Evolutionary conservation across 2,888 invertebrate genomes (phyloP), one percentile per base, ranked within the genome.

Genomic region (Sinodicranocentrus sp.): DNA sequence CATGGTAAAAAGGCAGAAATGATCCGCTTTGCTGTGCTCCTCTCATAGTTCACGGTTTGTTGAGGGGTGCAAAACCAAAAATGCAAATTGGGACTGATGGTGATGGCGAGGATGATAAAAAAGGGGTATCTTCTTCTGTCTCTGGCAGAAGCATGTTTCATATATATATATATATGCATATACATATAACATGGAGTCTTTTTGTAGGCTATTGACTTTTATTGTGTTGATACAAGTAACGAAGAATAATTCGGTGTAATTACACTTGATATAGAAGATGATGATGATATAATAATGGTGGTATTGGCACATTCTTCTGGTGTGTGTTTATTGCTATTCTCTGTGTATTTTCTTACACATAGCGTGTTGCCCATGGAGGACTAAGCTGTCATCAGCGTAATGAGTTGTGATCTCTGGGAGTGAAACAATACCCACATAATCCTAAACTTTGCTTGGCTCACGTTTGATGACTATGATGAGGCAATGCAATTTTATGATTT

Each of bases 361-460:
- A 15, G 48, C 48, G 48, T n/a, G 48, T n/a, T 10, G n/a, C 10
- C 48, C 2, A 48, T n/a, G 48, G 54, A 54, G 13, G 25, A 57
- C 13, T 57, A 76, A 72, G 79, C 79, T 82, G 80, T 82, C 80
- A 82, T 82, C 57, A 48, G 65, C 67, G 73, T 82, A 73, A 82
- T 82, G 80, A 82, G 72, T 82, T 67, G 80, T 82, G 80, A 82
- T 82, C 80, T 44, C 67, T 82, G 57, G 19, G 54, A n/a, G n/a
- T n/a, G n/a, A 19, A 71, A 54, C 43, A 70, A 63, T 63, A 57
- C 57, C 57, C 57, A 21, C 23, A 23, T 57, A 63, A 63, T 63
- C 33, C 33, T 63, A 57, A 23, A 21, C 57, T 23, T 57, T 21
- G 23, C 57, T 48, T n/a, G 48, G 2, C 3, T 39, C 39, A 39